Percentiles rank a stretch among this genome's conserved stretches.
Conservation (phyloP, 2,888 invertebrate genomes). For the Lumbricus terrestris region DNA sequence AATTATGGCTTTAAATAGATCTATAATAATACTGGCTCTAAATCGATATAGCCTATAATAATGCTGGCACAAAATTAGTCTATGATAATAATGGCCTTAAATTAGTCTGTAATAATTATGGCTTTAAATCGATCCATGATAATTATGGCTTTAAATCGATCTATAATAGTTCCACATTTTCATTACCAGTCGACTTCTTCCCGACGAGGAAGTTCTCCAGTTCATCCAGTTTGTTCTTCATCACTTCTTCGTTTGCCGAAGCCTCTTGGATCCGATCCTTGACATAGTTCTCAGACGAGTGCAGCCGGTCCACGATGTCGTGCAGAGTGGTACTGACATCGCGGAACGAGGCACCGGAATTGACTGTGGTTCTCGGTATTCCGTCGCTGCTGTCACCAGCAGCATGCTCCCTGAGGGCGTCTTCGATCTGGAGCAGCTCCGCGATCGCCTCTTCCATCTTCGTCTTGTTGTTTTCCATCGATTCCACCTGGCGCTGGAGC, state of each 20-base stretch:
- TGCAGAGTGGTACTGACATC: background rate
- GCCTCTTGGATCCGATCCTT: background rate
- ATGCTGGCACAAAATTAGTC: no score
- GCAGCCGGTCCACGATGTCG: background rate
- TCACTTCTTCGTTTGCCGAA: background rate
- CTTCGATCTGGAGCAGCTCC: conserved; percentile 9
- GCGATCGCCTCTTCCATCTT: conserved; percentile 14
- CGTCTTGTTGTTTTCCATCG: conserved; percentile 13
- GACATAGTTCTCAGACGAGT: background rate
- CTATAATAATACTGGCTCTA: no score
- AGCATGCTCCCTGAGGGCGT: background rate
- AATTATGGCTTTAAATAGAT: no score
- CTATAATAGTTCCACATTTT: background rate
- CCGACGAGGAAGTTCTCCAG: background rate
- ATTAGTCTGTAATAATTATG: no score
- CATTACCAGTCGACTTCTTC: background rate
- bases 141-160: no score
- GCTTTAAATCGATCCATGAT: no score
- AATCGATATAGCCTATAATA: no score
- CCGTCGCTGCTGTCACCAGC: background rate
- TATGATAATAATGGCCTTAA: background rate
- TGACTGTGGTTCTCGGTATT: background rate
- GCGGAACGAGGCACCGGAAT: conserved; percentile 7
- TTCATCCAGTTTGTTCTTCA: background rate
- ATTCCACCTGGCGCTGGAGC: conserved; percentile 16